Conservation (phyloP, 2,797 vertebrate genomes). For the Falco concolor region DNA sequence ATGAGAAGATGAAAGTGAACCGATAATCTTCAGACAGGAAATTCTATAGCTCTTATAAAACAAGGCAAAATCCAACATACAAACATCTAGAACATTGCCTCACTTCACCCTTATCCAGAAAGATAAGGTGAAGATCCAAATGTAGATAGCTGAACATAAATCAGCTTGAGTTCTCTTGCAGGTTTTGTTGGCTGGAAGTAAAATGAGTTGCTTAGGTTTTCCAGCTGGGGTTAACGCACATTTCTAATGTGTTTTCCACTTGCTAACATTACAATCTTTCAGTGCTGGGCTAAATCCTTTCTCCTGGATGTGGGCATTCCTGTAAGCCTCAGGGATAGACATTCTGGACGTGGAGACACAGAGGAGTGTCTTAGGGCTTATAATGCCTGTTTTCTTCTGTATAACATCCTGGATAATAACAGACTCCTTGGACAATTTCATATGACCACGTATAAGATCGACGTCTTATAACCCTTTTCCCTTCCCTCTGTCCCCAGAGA, state of each 20-base stretch:
- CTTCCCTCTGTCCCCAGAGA: not conserved
- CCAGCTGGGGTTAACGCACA: not conserved
- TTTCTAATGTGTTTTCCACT: constrained; percentile 39
- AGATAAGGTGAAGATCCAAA: not conserved
- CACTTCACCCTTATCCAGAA: not conserved
- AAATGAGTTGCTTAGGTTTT: constrained; percentile 13
- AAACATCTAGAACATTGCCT: constrained; percentile 5
- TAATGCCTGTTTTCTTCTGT: not conserved
- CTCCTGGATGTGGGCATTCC: not conserved
- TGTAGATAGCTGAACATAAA: not conserved
- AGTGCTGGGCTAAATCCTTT: constrained; percentile 7
- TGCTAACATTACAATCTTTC: not conserved
- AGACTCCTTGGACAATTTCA: not conserved
- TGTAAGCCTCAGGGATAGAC: not conserved
- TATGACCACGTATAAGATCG: not conserved
- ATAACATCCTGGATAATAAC: not conserved
- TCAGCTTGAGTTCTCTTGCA: not conserved
- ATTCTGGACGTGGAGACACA: not conserved
- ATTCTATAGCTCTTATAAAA: not conserved
- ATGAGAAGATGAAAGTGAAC: not conserved
- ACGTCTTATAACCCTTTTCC: not conserved
- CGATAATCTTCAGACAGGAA: not conserved
- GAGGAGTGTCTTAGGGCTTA: not conserved
- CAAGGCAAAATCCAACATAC: not conserved
- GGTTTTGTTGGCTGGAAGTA: not conserved